Evolutionary conservation across 2,113 vertebrate species (phyloP).

Genomic region (Istiophorus platypterus): DNA sequence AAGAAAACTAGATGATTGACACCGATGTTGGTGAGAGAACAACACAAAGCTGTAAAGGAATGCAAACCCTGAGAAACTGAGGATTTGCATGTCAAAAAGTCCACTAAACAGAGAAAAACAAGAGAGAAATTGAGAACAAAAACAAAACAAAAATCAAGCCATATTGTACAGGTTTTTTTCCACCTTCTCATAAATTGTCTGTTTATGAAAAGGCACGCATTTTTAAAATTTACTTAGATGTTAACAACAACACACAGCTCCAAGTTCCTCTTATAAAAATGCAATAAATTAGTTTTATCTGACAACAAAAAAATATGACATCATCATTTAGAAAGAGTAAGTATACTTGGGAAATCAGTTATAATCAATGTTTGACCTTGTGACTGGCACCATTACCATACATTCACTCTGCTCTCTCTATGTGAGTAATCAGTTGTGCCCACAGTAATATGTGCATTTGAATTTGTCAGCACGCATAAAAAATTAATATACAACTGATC

Average conservation of each 20-base stretch:
- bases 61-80: constrained; percentile 65
- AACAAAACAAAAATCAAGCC: constrained; percentile 50
- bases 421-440: not conserved
- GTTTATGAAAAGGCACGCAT: constrained; percentile 86
- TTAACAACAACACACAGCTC: constrained; percentile 56
- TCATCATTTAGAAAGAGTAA: constrained; percentile 24
- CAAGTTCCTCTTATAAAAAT: constrained; percentile 54
- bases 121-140: constrained; percentile 37
- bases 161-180: constrained; percentile 55
- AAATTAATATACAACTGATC: constrained; percentile 42
- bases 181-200: constrained; percentile 85
- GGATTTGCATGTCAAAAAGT: constrained; percentile 59
- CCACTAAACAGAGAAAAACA: constrained; percentile 37
- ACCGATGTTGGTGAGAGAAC: constrained; percentile 17
- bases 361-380: constrained; percentile 14
- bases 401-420: not conserved
- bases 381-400: constrained; percentile 7
- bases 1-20: constrained; percentile 20
- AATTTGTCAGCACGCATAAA: constrained; percentile 31
- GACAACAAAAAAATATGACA: constrained; percentile 34
- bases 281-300: constrained; percentile 36
- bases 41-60: constrained; percentile 33
- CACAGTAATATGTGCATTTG: constrained; percentile 5
- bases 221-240: constrained; percentile 59
- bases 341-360: constrained; percentile 19